A percentile compares a stretch with the other conserved stretches of the same genome.
Conservation (phyloP, 2,888 invertebrate genomes). For the Autographa pulchrina region DNA sequence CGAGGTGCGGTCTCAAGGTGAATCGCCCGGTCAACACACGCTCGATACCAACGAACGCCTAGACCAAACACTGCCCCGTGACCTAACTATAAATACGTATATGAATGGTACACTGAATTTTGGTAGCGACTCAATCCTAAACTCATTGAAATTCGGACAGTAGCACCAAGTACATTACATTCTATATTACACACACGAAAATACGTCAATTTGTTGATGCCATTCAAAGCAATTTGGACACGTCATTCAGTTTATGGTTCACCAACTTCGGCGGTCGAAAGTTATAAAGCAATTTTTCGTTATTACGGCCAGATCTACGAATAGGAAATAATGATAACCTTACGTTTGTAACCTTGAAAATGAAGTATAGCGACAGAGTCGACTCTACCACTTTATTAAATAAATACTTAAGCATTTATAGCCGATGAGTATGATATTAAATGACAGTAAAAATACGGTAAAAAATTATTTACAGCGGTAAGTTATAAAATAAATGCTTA, state of each 20-base stretch:
- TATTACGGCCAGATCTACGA: conserved; percentile 57
- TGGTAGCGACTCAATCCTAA: conserved; percentile 63
- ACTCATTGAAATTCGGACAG: neutral
- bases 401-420: conserved; percentile 26
- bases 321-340: conserved; percentile 62
- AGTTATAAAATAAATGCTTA: conserved; percentile 28
- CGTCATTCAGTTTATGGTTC: conserved; percentile 21
- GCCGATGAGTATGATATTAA: conserved; percentile 24
- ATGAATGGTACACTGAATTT: conserved; percentile 65
- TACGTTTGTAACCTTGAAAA: conserved; percentile 59
- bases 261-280: conserved; percentile 25
- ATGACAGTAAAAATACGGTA: conserved; percentile 9
- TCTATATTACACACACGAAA: neutral
- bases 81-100: conserved; percentile 78
- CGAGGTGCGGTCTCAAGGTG: conserved; percentile 87
- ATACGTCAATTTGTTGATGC: conserved; percentile 24
- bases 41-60: conserved; percentile 80
- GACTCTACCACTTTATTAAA: conserved; percentile 25
- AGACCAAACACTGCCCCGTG: conserved; percentile 85
- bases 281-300: conserved; percentile 60
- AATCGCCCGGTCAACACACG: conserved; percentile 87
- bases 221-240: conserved; percentile 15
- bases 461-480: conserved; percentile 23
- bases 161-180: neutral
- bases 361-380: conserved; percentile 44